phyloP scores from a whole-genome alignment of 2,797 vertebrate species.

The Halcyon smyrnensis region DNA sequence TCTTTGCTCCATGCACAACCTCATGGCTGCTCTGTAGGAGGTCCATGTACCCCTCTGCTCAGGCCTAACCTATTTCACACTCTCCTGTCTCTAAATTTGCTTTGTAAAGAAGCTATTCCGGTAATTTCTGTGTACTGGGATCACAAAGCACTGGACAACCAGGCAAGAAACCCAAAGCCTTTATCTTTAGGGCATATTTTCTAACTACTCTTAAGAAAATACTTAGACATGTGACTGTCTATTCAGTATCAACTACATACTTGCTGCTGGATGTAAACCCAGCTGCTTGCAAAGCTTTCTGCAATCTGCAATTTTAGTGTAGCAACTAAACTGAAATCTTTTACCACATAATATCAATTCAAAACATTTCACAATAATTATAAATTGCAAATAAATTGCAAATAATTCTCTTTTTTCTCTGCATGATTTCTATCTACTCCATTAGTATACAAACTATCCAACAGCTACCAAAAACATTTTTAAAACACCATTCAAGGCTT shows the following conservation, averaged over 20 bases:
- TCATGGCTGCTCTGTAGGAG: not conserved
- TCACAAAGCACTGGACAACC: not conserved
- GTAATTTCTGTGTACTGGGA: not conserved
- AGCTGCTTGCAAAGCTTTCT: not conserved
- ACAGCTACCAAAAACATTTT: conserved; percentile 17
- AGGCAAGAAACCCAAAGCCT: not conserved
- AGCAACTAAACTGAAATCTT: not conserved
- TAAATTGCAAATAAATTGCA: not conserved
- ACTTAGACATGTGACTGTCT: accelerated
- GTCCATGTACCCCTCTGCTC: not conserved
- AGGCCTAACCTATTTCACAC: not conserved
- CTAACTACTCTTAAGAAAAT: not conserved
- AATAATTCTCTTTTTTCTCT: conserved; percentile 5
- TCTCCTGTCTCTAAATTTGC: not conserved
- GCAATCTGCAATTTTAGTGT: not conserved
- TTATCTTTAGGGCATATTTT: not conserved
- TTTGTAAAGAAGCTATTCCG: not conserved
- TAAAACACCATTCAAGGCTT: not conserved
- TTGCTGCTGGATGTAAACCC: not conserved
- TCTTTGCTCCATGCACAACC: not conserved
- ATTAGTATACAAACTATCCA: not conserved
- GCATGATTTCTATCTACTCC: not conserved
- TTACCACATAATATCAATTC: not conserved
- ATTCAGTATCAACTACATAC: not conserved
- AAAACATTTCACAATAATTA: conserved; percentile 28